Evolutionary conservation across 1,140 invertebrate genomes (phyloP), one percentile per base, ranked within the genome.

Genomic region (Zaprionus camerounensis): DNA sequence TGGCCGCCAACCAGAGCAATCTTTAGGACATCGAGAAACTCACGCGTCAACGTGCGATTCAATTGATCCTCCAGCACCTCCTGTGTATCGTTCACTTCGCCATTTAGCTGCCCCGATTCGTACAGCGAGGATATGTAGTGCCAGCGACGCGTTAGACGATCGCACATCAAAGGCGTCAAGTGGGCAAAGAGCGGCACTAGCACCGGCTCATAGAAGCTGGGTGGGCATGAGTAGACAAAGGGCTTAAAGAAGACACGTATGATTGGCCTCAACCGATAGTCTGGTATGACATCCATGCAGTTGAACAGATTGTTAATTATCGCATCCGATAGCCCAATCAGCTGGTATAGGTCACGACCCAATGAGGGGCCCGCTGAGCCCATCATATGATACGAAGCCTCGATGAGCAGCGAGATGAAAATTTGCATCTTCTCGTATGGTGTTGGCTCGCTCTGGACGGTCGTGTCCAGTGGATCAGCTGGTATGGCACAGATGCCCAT

Each of bases 31-130:
- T 98, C 97, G 6, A 98, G 92, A 88, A 98, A 97, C 92, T 98
- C 97, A 71, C 97, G 94, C 0, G 97, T 97, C n/a, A 98, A 92
- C 66, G 97, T 96, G 53, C 97, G 94, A 65, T 97, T 97, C 4
- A 98, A 93, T 93, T 98, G 97, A 87, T 98, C 97, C 83, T 98
- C 97, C 0, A 98, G 93, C 2, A 98, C 95, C 93, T 98, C 97
- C 92, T 97, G 96, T 13, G 96, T 95, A 84, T 98, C 97, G 82
- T 96, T 95, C 56, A 96, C 95, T 76, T 97, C 96, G 67, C 97
- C 96, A 81, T 97, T 96, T 0, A 96, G 93, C 81, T 95, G 95
- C n/a, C 96, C 95, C 34, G 95, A 95, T 92, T 97, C 97, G 81
- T 96, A 96, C 0, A 97, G 93, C 56, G 94, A 94, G 31, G 95